Percentiles rank a stretch among this genome's conserved stretches.
phyloP scores from a whole-genome alignment of 2,888 invertebrate species.

The Mylabris sibirica region DNA sequence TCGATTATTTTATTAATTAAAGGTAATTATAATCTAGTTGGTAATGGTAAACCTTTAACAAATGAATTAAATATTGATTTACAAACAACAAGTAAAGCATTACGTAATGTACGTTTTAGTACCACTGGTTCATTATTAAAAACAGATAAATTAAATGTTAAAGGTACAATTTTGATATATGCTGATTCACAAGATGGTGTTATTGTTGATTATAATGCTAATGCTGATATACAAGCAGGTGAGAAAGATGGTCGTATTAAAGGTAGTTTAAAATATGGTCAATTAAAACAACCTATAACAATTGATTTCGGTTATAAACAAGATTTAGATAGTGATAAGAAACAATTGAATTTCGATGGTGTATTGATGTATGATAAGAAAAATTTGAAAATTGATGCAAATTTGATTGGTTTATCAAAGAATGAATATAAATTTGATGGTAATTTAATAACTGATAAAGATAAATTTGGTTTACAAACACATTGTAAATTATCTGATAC shows the following conservation, averaged over 20 bases:
- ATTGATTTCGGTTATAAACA: slow-evolving; percentile 57
- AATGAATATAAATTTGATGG: slow-evolving; percentile 61
- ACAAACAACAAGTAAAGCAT: slow-evolving; percentile 66
- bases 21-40: slow-evolving; percentile 20
- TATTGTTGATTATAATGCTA: slow-evolving; percentile 71
- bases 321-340: slow-evolving; percentile 34
- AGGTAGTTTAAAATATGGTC: slow-evolving; percentile 56
- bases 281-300: slow-evolving; percentile 58
- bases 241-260: slow-evolving; percentile 72
- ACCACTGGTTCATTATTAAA: slow-evolving; percentile 55
- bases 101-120: slow-evolving; percentile 66
- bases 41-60: slow-evolving; percentile 57
- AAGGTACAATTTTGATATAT: slow-evolving; percentile 45
- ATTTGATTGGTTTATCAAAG: slow-evolving; percentile 37
- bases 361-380: slow-evolving; percentile 55
- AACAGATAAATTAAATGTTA: slow-evolving; percentile 36
- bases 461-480: slow-evolving; percentile 62
- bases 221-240: slow-evolving; percentile 70
- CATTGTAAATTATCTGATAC: slow-evolving; percentile 58
- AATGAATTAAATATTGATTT: slow-evolving; percentile 64
- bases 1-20: slow-evolving; percentile 52
- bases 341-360: slow-evolving; percentile 47
- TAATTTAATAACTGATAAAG: slow-evolving; percentile 61
- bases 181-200: slow-evolving; percentile 50
- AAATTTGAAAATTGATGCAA: slow-evolving; percentile 56